Percentiles rank a stretch among this genome's conserved stretches.
phyloP scores from a whole-genome alignment of 2,888 invertebrate species.

The Leptura quadrifasciata region DNA sequence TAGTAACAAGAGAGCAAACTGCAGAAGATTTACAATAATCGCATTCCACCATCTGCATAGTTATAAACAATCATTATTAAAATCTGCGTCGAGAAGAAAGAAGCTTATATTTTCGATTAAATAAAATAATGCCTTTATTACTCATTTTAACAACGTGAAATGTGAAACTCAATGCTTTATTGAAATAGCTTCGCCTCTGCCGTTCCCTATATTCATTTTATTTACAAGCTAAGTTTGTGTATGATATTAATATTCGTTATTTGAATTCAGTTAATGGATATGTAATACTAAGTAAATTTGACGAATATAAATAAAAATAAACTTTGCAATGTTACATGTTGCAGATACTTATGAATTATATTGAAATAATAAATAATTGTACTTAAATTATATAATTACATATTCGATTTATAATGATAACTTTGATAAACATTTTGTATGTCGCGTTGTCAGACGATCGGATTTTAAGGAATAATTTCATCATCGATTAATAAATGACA shows the following conservation, averaged over 20 bases:
- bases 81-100: neutral
- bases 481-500: too few species aligned
- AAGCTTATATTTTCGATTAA: neutral
- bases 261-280: neutral
- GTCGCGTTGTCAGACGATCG: too few species aligned
- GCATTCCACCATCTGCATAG: neutral
- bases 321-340: too few species aligned
- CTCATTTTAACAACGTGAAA: neutral
- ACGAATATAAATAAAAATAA: too few species aligned
- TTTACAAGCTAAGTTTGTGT: neutral
- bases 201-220: neutral
- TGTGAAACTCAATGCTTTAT: neutral
- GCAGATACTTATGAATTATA: too few species aligned
- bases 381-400: too few species aligned
- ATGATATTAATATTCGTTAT: neutral
- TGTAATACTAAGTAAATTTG: too few species aligned
- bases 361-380: too few species aligned
- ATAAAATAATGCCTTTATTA: neutral
- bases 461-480: too few species aligned
- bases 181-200: neutral
- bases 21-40: neutral
- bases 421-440: too few species aligned
- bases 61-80: neutral
- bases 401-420: too few species aligned
- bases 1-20: too few species aligned